phyloP scores from a whole-genome alignment of 2,888 invertebrate genomes.

The Cheilosia soror region DNA sequence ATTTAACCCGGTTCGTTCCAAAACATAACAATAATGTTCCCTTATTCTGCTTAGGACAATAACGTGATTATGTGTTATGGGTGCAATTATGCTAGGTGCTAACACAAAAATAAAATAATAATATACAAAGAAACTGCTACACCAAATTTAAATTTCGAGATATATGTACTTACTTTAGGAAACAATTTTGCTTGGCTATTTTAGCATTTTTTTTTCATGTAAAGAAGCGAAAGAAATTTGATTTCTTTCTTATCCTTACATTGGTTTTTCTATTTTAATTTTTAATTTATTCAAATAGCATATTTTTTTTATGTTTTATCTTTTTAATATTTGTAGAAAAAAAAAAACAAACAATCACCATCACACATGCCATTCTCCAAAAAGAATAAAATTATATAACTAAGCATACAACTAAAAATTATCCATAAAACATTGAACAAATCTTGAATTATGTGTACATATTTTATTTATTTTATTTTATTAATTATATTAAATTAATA shows the following conservation, averaged over 20 bases:
- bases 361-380: slow-evolving; percentile 69
- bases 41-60: no score
- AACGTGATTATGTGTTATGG: not conserved
- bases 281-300: slow-evolving; percentile 43
- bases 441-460: slow-evolving; percentile 43
- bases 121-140: not conserved
- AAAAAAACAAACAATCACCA: slow-evolving; percentile 54
- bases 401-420: slow-evolving; percentile 65
- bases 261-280: not conserved
- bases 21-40: not conserved
- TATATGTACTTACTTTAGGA: no score
- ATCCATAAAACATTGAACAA: slow-evolving; percentile 62
- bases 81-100: slow-evolving; percentile 30
- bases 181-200: not conserved
- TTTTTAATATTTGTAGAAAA: slow-evolving; percentile 43
- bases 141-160: no score
- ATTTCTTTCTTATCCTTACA: slow-evolving; percentile 33
- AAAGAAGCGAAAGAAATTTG: slow-evolving; percentile 42
- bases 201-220: not conserved
- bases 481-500: slow-evolving; percentile 70
- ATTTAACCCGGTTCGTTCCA: slow-evolving; percentile 7
- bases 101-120: not conserved
- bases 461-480: slow-evolving; percentile 43
- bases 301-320: slow-evolving; percentile 18
- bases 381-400: slow-evolving; percentile 57